A percentile compares a stretch with the other conserved stretches of the same genome.
Conservation (phyloP, 2,797 vertebrate species). For the Pangasius macronema region DNA sequence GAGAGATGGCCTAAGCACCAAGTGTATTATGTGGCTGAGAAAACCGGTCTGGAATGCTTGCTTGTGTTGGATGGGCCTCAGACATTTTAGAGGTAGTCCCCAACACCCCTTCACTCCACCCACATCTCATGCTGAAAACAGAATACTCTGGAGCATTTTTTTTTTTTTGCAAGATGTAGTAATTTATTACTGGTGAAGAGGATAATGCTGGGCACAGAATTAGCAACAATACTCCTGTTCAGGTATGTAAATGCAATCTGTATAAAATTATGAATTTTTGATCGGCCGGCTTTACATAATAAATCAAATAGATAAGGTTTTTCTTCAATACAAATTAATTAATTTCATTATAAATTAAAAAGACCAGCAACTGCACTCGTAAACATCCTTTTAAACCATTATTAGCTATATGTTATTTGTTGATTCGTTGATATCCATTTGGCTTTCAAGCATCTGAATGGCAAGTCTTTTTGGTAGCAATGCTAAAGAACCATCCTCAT, state of each 20-base stretch:
- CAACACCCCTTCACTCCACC: not conserved
- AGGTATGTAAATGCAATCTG: not conserved
- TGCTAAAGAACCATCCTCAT: not conserved
- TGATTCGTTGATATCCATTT: not conserved
- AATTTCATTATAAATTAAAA: not conserved
- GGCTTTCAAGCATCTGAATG: not conserved
- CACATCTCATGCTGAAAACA: not conserved
- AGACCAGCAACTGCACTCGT: not conserved
- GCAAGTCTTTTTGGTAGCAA: not conserved
- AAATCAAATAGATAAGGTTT: not conserved
- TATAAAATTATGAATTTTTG: not conserved
- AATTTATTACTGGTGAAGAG: not conserved
- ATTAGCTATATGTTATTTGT: not conserved
- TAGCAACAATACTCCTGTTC: not conserved
- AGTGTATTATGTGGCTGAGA: not conserved
- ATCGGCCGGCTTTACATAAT: not conserved
- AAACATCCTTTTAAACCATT: not conserved
- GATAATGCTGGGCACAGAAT: not conserved
- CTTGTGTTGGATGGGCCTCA: not conserved
- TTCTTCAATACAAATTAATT: not conserved
- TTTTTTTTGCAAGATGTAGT: not conserved
- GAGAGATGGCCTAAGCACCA: not conserved
- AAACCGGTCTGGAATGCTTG: not conserved
- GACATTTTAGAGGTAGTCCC: not conserved
- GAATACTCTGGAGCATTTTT: not conserved